phyloP scores from a whole-genome alignment of 1,140 invertebrate genomes.

The Papilio aristodemus region DNA sequence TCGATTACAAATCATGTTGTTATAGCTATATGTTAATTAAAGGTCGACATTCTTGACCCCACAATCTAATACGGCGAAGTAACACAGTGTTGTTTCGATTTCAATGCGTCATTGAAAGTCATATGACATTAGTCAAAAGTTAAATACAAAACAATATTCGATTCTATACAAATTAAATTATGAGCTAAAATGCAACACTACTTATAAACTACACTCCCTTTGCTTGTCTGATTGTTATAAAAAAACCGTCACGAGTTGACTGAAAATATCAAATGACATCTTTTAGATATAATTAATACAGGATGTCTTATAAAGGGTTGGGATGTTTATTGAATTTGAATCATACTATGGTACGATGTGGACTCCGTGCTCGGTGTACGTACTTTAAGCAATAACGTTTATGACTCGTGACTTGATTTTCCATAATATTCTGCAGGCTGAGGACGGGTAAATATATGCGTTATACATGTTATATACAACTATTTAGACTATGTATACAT shows the following conservation, averaged over 20 bases:
- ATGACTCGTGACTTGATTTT: conserved; percentile 27
- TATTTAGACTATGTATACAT: conserved; percentile 30
- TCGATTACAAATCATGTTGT: background rate
- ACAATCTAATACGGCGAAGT: background rate
- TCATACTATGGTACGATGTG: background rate
- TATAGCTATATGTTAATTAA: conserved; percentile 6
- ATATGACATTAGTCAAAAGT: background rate
- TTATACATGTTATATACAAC: conserved; percentile 32
- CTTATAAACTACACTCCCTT: conserved; percentile 23
- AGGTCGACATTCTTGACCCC: conserved; percentile 1
- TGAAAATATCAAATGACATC: background rate
- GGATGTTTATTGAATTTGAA: background rate
- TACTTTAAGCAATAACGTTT: conserved; percentile 28
- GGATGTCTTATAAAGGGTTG: background rate
- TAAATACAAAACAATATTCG: background rate
- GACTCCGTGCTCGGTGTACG: conserved; percentile 1
- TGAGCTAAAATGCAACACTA: background rate
- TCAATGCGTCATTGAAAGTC: background rate
- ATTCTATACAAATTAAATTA: background rate
- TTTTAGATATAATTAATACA: background rate
- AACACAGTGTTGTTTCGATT: background rate
- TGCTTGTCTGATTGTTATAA: background rate
- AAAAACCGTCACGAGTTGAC: conserved; percentile 18
- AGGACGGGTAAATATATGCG: conserved; percentile 28
- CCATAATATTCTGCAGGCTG: conserved; percentile 28